Base-by-base conservation (phyloP, 2,888 invertebrate genomes). In the Zygogramma bicolorata region DNA sequence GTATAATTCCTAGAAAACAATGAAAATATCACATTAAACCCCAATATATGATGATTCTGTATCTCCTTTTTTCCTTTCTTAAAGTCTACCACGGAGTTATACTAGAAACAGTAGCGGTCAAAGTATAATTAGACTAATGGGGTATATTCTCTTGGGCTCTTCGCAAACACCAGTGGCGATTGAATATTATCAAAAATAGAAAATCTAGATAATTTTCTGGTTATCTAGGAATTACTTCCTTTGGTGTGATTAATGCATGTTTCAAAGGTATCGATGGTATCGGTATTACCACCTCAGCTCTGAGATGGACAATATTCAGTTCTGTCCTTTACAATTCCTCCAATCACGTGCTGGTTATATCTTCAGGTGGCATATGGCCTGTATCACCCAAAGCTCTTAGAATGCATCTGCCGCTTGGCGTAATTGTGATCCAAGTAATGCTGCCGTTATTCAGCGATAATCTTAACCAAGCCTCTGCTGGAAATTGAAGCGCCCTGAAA, bases 381-480 rank as follows among this genome's bases (percentile, higher is more conserved):
- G 94, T 91, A 84, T 99, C 98, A 1, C 98, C 97, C 20, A 97
- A 88, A 8, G 91, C 88, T 34, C 94, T 90, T 1, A 99, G 89
- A 1, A 93, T 90, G 18, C 98, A 98, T 80, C 94, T 90, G 0
- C 99, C 99, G 83, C 91, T 93, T 0, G 98, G 95, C 65, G 92
- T 89, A 78, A 99, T 94, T 2, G 92, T 92, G 0, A 99, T 83
- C 94, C 96, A 96, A 0, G 98, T 98, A 74, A 99, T 94, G 75
- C 97, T 97, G 25, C 94, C 96, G 86, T 99, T 95, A 86, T 95
- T 95, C 31, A 99, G 89, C 10, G 93, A 93, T 83, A 99, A 92
- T 70, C 99, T 91, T 10, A 99, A 89, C 99, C 99, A 99, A 1
- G 94, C 99, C 87, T 99, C 98, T 0, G 98, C 94, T 0, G 98